Evolutionary conservation across 2,797 vertebrate species (phyloP).

Genomic region (Selene dorsalis): DNA sequence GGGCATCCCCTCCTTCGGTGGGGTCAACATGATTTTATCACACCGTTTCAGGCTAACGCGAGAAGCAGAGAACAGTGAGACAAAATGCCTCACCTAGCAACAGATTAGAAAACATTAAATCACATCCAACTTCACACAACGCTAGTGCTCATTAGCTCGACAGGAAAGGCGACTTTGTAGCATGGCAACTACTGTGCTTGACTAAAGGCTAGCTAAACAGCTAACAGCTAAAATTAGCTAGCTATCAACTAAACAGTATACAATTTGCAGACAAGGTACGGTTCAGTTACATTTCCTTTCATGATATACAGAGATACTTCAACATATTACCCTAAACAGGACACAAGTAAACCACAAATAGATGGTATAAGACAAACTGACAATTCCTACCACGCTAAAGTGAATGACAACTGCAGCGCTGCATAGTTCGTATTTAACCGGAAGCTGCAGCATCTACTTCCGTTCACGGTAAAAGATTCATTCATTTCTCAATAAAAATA

Average conservation of each 20-base stretch:
- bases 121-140: accelerated
- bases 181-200: not conserved
- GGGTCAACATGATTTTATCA: conserved; percentile 78
- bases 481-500: not conserved
- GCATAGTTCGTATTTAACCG: conserved; percentile 75
- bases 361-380: not conserved
- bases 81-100: not conserved
- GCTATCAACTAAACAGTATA: conserved; percentile 1
- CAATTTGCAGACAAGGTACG: accelerated
- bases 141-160: not conserved
- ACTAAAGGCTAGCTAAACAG: not conserved
- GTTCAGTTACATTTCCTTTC: not conserved
- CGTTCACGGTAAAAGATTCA: not conserved
- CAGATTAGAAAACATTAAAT: accelerated
- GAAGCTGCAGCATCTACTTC: conserved; percentile 46
- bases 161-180: not conserved
- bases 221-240: conserved; percentile 39
- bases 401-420: conserved; percentile 61
- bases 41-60: conserved; percentile 42
- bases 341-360: not conserved
- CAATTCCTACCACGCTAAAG: conserved; percentile 71
- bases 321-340: accelerated
- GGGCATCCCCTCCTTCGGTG: conserved; percentile 78
- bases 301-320: accelerated
- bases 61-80: not conserved